phyloP scores from a whole-genome alignment of 2,888 invertebrate genomes.

The Lamellibrachia columna region DNA sequence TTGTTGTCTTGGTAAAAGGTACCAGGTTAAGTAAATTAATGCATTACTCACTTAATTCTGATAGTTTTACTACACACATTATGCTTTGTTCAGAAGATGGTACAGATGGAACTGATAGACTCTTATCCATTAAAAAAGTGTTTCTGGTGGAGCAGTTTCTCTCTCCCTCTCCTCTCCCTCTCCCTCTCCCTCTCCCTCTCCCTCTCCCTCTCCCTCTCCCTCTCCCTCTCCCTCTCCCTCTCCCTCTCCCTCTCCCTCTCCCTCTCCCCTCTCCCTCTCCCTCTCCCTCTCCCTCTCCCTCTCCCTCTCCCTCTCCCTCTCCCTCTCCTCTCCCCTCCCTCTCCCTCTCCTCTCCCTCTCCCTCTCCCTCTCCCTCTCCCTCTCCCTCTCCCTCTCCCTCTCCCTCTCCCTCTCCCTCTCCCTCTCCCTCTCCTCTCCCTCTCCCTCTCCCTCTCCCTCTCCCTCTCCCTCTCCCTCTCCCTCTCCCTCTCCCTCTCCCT shows the following conservation, averaged over 20 bases:
- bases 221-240: not conserved
- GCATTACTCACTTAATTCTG: too few relatives aligned
- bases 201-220: not conserved
- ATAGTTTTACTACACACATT: too few relatives aligned
- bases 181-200: not conserved
- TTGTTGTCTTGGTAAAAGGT: too few relatives aligned
- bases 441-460: not conserved
- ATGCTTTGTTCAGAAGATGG: too few relatives aligned
- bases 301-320: not conserved
- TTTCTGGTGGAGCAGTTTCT: not conserved
- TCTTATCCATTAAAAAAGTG: too few relatives aligned
- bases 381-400: too few relatives aligned
- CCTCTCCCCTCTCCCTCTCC: not conserved
- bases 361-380: too few relatives aligned
- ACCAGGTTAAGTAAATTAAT: too few relatives aligned
- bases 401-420: too few relatives aligned
- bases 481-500: not conserved
- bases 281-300: not conserved
- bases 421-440: not conserved
- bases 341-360: not conserved
- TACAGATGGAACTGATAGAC: too few relatives aligned
- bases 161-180: not conserved
- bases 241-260: not conserved
- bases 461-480: too few relatives aligned
- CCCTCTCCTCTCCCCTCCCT: not conserved